These are phyloP conservation scores for Polyommatus iphigenia DNA, from an alignment of 2,888 invertebrate species.

Conservation along the genomic window DNA sequence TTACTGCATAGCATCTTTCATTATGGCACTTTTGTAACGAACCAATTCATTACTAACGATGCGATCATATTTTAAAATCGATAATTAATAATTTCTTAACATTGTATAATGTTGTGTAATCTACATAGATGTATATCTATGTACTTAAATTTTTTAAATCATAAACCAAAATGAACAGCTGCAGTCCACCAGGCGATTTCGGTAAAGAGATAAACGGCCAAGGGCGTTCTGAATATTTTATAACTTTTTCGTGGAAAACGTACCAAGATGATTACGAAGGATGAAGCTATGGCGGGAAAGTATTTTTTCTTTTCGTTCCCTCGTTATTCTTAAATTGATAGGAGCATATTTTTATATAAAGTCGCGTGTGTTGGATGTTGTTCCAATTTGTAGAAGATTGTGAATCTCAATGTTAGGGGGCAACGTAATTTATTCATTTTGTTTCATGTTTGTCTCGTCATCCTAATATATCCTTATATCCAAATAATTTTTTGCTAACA, in stretches of 20 bases:
- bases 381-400: conserved; percentile 36
- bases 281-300: conserved; percentile 41
- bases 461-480: neutral
- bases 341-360: conserved; percentile 44
- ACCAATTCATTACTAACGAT: too few relatives aligned
- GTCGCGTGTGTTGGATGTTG: conserved; percentile 41
- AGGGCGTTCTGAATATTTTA: conserved; percentile 43
- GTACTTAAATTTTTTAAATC: neutral
- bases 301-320: conserved; percentile 43
- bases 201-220: conserved; percentile 38
- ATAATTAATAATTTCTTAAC: too few relatives aligned
- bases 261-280: conserved; percentile 40
- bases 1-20: too few relatives aligned
- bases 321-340: conserved; percentile 44
- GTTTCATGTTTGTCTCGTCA: neutral
- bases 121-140: too few relatives aligned
- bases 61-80: too few relatives aligned
- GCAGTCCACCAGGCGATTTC: conserved; percentile 22
- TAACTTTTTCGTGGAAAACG: conserved; percentile 38
- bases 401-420: conserved; percentile 21
- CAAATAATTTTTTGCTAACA: neutral
- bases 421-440: neutral
- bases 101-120: too few relatives aligned
- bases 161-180: conserved; percentile 13
- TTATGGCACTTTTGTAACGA: too few relatives aligned